A percentile compares a stretch with the other conserved stretches of the same genome.
These are phyloP conservation scores for Aquatica leii DNA, from an alignment of 2,888 invertebrate species.

Conservation along the genomic window DNA sequence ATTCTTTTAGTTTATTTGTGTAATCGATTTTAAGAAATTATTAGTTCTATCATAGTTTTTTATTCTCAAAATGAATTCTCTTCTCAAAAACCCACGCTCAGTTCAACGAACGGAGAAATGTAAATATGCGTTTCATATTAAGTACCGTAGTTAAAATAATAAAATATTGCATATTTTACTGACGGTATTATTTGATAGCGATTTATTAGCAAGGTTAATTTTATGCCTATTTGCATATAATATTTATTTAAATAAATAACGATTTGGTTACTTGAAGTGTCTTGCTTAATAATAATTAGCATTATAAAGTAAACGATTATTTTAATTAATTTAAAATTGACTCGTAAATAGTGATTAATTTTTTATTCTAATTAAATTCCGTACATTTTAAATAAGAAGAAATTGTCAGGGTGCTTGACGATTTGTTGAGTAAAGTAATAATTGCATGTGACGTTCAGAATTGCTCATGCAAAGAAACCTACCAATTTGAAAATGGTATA, in stretches of 20 bases:
- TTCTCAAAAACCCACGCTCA: constrained; percentile 32
- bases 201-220: constrained; percentile 31
- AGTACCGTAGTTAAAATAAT: constrained; percentile 38
- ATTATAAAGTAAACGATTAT: constrained; percentile 14
- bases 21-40: constrained; percentile 8
- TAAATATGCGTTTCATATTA: constrained; percentile 35
- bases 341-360: constrained; percentile 21
- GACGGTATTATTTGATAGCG: constrained; percentile 30
- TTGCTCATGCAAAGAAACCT: constrained; percentile 17
- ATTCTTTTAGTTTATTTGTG: neutral
- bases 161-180: constrained; percentile 35
- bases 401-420: constrained; percentile 13
- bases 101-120: constrained; percentile 37
- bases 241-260: constrained; percentile 23
- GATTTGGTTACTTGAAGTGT: constrained; percentile 13
- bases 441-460: constrained; percentile 6
- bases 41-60: neutral
- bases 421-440: constrained; percentile 17
- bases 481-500: constrained; percentile 15
- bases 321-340: constrained; percentile 30
- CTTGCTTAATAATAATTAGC: constrained; percentile 13
- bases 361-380: neutral
- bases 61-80: constrained; percentile 19
- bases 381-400: too few relatives aligned
- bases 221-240: constrained; percentile 30